phyloP scores from a whole-genome alignment of 1,140 invertebrate species.

The Ooceraea biroi region DNA sequence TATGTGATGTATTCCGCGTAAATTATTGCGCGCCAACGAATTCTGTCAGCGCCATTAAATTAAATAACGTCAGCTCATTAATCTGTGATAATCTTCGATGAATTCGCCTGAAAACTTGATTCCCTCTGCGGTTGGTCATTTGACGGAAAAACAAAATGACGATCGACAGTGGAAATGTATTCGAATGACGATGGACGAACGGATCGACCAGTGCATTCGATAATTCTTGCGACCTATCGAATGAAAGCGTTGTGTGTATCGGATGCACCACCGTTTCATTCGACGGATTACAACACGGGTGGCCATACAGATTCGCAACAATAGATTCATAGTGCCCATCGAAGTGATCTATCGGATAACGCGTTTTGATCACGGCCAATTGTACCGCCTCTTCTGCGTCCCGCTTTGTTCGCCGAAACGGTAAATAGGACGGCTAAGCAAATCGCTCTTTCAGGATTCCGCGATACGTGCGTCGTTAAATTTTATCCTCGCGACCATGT shows the following conservation, averaged over 20 bases:
- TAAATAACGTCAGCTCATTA: constrained; percentile 51
- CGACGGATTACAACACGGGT: constrained; percentile 36
- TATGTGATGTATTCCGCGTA: constrained; percentile 44
- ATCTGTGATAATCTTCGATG: constrained; percentile 36
- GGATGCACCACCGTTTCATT: constrained; percentile 42
- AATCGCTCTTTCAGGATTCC: too few relatives aligned
- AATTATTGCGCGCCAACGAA: constrained; percentile 32
- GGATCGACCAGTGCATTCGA: constrained; percentile 11
- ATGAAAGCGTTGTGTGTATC: constrained; percentile 33
- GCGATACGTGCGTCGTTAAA: too few relatives aligned
- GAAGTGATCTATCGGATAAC: constrained; percentile 23
- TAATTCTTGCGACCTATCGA: constrained; percentile 49
- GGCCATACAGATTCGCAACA: constrained; percentile 29
- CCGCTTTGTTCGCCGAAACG: too few relatives aligned
- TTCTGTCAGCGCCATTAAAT: constrained; percentile 45
- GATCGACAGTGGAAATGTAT: constrained; percentile 8
- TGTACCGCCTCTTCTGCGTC: neutral
- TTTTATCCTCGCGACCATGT: too few relatives aligned
- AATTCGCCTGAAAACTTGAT: constrained; percentile 28
- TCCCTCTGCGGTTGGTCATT: constrained; percentile 1
- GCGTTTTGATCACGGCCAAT: constrained; percentile 9
- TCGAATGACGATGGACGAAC: constrained; percentile 11
- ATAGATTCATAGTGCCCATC: constrained; percentile 12
- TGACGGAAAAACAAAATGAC: constrained; percentile 25
- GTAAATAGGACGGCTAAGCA: too few relatives aligned